Conservation (phyloP, 2,113 vertebrate species). For the Dasyurus viverrinus region DNA sequence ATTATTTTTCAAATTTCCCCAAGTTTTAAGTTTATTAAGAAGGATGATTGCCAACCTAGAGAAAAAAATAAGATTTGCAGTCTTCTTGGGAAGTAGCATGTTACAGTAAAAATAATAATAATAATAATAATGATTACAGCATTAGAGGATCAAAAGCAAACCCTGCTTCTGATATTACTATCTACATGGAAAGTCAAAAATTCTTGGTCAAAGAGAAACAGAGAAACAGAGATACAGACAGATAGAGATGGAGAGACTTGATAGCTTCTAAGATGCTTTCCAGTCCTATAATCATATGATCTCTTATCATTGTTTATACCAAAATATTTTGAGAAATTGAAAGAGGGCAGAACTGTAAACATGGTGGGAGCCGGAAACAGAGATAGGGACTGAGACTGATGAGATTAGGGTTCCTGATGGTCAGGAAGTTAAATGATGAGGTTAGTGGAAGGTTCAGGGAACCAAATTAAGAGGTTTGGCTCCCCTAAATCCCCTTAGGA, state of each 20-base stretch:
- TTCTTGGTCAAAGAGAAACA: neutral
- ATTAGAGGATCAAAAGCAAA: neutral
- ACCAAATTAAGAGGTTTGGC: too few relatives aligned
- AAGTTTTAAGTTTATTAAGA: neutral
- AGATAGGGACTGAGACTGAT: too few relatives aligned
- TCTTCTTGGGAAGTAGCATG: neutral
- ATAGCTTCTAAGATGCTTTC: neutral
- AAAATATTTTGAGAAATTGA: neutral
- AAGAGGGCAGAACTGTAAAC: neutral
- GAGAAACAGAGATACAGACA: too few relatives aligned
- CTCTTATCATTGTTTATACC: neutral
- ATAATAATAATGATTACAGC: neutral
- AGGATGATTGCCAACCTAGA: neutral
- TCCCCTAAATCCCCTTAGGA: too few relatives aligned
- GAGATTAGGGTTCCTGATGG: too few relatives aligned
- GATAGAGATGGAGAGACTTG: neutral
- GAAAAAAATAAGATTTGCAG: neutral
- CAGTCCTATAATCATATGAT: neutral
- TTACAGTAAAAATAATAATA: neutral
- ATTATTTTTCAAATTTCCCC: neutral
- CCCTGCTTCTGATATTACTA: neutral
- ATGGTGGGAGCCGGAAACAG: neutral
- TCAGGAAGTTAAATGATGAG: too few relatives aligned
- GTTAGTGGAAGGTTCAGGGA: too few relatives aligned
- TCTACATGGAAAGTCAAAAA: neutral